Evolutionary conservation across 2,888 invertebrate species (phyloP).

Genomic region (Acanthacorydalis orientalis): DNA sequence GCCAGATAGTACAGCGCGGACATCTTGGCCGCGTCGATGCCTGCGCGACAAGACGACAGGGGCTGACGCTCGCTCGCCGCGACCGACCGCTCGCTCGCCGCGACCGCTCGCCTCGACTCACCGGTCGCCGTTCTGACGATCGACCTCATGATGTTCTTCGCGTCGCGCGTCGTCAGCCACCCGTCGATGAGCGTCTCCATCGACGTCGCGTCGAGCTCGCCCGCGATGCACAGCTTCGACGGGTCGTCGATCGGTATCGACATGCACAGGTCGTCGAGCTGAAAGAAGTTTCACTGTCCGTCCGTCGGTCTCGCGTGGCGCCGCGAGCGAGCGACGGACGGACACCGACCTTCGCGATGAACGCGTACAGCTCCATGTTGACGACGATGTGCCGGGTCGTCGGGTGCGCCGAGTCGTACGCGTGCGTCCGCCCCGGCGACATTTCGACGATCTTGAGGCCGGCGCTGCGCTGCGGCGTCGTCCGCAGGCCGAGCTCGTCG

Average conservation of each 20-base stretch:
- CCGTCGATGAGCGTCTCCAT: background rate
- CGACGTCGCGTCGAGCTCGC: background rate
- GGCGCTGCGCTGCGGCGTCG: constrained; percentile 7
- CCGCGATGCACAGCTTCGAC: background rate
- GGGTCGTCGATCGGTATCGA: no score
- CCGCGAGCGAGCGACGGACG: background rate
- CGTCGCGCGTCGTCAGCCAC: background rate
- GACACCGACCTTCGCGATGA: constrained; percentile 9
- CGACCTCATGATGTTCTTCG: background rate
- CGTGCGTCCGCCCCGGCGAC: constrained; percentile 1
- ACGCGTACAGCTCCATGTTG: constrained; percentile 9
- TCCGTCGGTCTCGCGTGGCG: no score
- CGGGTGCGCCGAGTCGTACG: no score
- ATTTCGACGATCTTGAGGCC: constrained; percentile 14
- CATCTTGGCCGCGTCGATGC: background rate
- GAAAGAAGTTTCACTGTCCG: background rate
- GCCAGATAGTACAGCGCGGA: background rate
- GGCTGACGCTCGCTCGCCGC: no score
- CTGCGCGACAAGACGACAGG: no score
- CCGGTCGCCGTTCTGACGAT: background rate
- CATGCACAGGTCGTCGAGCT: background rate
- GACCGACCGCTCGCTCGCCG: no score
- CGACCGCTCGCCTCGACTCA: background rate
- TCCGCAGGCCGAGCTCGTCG: constrained; percentile 12
- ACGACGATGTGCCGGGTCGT: no score